Percentiles rank a stretch among this genome's conserved stretches.
Conservation (phyloP, 2,797 vertebrate genomes). For the Acanthis flammea region DNA sequence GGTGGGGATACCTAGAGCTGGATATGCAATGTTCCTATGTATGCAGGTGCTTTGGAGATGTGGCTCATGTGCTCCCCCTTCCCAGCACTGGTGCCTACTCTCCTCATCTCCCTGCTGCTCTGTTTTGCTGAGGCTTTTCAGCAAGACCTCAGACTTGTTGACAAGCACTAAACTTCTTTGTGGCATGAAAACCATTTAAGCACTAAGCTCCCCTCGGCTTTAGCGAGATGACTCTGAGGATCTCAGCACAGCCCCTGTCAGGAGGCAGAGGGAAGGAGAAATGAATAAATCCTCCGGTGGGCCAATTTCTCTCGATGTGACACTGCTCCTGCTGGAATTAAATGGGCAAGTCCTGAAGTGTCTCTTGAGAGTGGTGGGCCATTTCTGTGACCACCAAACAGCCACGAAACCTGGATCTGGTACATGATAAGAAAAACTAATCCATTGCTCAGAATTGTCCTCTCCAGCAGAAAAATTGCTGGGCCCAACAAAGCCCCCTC, state of each 20-base stretch:
- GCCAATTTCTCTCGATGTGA: slow-evolving; percentile 41
- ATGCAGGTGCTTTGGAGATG: not conserved
- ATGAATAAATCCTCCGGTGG: slow-evolving; percentile 68
- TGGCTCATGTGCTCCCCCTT: fast-evolving
- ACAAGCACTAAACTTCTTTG: slow-evolving; percentile 71
- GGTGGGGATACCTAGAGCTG: fast-evolving
- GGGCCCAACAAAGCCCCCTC: fast-evolving
- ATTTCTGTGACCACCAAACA: not conserved
- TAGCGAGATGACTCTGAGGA: slow-evolving; percentile 51
- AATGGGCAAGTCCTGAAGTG: not conserved
- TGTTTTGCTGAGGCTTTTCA: slow-evolving; percentile 69
- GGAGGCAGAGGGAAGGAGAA: slow-evolving; percentile 66
- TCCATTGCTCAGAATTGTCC: fast-evolving
- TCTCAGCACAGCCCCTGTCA: slow-evolving; percentile 68
- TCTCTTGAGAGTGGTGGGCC: not conserved
- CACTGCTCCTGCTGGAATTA: slow-evolving; percentile 41
- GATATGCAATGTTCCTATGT: fast-evolving
- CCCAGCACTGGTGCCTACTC: not conserved
- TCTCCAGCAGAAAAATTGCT: not conserved
- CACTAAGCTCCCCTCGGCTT: slow-evolving; percentile 71
- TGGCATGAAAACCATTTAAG: slow-evolving; percentile 78
- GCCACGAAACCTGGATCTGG: not conserved
- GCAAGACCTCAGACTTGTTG: slow-evolving; percentile 57
- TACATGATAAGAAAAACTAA: not conserved
- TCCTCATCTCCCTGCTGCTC: slow-evolving; percentile 34